Percentiles rank a stretch among this genome's conserved stretches.
phyloP scores from a whole-genome alignment of 2,797 vertebrate genomes.

The Tamandua tetradactyla region DNA sequence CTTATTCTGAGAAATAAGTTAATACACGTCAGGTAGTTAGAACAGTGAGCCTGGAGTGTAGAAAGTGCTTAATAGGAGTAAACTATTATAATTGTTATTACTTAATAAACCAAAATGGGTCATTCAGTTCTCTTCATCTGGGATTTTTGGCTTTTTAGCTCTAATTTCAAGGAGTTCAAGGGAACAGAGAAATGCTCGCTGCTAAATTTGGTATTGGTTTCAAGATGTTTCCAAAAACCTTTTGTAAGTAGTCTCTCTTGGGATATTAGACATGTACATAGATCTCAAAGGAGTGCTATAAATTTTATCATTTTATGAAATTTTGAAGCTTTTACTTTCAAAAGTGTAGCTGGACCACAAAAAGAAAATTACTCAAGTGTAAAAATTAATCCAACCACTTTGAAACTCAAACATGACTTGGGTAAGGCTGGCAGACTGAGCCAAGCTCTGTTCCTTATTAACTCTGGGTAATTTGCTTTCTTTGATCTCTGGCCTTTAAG shows the following conservation, averaged over 20 bases:
- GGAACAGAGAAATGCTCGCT: not conserved
- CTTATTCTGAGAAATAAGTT: not conserved
- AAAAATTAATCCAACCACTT: conserved; percentile 1
- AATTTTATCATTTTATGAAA: not conserved
- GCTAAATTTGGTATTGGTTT: not conserved
- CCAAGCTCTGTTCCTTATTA: not conserved
- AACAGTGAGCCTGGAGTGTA: not conserved
- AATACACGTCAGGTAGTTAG: not conserved
- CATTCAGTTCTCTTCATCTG: not conserved
- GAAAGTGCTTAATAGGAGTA: not conserved
- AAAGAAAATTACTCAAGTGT: conserved; percentile 5
- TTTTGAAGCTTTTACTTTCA: not conserved
- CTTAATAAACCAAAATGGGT: not conserved
- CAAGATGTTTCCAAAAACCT: not conserved
- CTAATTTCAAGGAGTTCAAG: not conserved
- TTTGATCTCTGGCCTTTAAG: conserved; percentile 3
- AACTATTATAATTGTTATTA: not conserved
- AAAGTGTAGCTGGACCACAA: conserved; percentile 5
- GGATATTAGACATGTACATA: not conserved
- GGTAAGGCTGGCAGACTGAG: not conserved
- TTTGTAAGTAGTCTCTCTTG: not conserved
- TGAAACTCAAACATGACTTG: not conserved
- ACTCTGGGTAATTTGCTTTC: conserved; percentile 21
- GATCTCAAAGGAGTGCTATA: not conserved
- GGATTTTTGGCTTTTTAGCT: not conserved